Evolutionary conservation across 2,797 vertebrate species (phyloP).

Genomic region (Morus bassanus): DNA sequence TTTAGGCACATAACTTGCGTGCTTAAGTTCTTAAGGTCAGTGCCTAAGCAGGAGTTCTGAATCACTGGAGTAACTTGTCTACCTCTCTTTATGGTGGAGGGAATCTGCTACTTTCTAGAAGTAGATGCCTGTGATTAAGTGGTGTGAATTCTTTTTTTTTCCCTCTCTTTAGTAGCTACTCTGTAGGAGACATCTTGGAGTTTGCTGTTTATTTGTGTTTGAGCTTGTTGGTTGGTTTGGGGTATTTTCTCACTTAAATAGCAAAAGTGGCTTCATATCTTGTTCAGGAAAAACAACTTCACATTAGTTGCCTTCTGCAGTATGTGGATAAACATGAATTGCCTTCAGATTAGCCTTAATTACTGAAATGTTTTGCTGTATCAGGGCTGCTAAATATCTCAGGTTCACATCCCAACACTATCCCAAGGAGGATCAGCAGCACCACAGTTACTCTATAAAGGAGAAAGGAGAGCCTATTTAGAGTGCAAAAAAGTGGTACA

Average conservation of each 20-base stretch:
- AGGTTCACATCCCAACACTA: not conserved
- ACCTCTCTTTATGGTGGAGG: not conserved
- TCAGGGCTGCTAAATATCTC: not conserved
- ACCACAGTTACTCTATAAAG: not conserved
- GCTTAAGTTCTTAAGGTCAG: not conserved
- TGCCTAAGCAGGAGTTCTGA: not conserved
- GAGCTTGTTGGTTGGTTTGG: not conserved
- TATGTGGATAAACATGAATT: not conserved
- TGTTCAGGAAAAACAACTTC: not conserved
- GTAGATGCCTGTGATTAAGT: not conserved
- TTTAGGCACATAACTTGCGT: not conserved
- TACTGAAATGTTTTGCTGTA: not conserved
- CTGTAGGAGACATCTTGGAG: not conserved
- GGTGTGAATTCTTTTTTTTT: accelerated
- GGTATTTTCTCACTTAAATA: not conserved
- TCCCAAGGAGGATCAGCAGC: not conserved
- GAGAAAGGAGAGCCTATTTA: not conserved
- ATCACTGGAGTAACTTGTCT: not conserved
- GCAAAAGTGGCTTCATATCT: not conserved
- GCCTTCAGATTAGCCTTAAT: not conserved
- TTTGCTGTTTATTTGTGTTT: not conserved
- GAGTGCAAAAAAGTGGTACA: not conserved
- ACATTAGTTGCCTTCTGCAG: not conserved
- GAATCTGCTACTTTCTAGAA: not conserved
- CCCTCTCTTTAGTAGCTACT: not conserved